These are phyloP conservation scores for Porites lutea DNA, from an alignment of 64 coral and sea anemone genomes.

Conservation along the genomic window DNA sequence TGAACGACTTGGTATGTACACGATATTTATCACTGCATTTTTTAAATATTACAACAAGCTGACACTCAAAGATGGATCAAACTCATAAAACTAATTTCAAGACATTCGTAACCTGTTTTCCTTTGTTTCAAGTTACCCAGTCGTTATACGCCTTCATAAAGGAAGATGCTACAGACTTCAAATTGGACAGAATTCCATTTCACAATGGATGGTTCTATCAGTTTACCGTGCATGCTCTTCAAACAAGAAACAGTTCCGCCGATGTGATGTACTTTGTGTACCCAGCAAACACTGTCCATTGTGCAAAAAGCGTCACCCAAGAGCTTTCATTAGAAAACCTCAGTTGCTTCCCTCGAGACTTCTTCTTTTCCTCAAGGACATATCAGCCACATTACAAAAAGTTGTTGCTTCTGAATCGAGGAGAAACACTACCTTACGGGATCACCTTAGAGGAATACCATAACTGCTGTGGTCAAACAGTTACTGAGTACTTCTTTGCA, in stretches of 20 bases:
- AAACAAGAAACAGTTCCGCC: conserved; percentile 5
- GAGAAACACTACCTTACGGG: background rate
- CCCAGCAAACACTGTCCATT: conserved; percentile 1
- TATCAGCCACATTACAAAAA: conserved; percentile 13
- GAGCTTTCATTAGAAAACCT: background rate
- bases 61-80: too few relatives aligned
- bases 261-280: conserved; percentile 65
- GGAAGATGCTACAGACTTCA: conserved; percentile 22
- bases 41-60: too few relatives aligned
- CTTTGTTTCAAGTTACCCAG: background rate
- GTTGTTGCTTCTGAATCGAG: conserved; percentile 20
- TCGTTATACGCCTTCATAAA: conserved; percentile 39
- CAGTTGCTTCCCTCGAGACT: conserved; percentile 48
- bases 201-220: conserved; percentile 59
- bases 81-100: too few relatives aligned
- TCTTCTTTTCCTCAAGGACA: conserved; percentile 47
- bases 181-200: conserved; percentile 51
- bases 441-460: background rate
- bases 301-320: conserved; percentile 17
- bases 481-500: conserved; percentile 42
- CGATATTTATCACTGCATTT: too few relatives aligned
- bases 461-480: conserved; percentile 7
- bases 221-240: conserved; percentile 40
- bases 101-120: too few relatives aligned
- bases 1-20: conserved; percentile 25